Conservation (phyloP, 1,140 invertebrate genomes). For the Liolophura sinensis region DNA sequence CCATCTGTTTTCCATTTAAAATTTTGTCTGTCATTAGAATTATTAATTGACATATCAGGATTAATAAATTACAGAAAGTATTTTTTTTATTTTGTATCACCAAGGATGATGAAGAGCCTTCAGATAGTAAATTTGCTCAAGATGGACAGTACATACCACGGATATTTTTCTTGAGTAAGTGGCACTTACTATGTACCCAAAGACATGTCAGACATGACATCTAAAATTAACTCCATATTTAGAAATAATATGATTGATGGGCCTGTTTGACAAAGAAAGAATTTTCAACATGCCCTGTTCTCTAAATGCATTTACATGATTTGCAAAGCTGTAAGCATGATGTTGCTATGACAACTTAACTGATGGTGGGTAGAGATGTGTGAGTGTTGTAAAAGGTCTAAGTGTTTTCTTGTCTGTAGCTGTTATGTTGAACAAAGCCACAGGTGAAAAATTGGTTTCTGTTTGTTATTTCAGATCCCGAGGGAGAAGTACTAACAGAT, state of each 20-base stretch:
- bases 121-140: conserved; percentile 59
- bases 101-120: conserved; percentile 64
- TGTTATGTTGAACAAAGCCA: neutral
- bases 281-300: neutral
- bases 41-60: neutral
- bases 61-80: neutral
- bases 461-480: conserved; percentile 51
- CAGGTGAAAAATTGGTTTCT: neutral
- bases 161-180: conserved; percentile 60
- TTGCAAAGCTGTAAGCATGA: neutral
- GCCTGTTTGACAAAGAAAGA: neutral
- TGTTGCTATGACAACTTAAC: neutral
- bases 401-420: neutral
- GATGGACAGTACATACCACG: conserved; percentile 68
- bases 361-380: neutral
- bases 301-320: neutral
- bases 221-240: neutral
- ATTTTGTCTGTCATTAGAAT: neutral
- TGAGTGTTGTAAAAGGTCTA: neutral
- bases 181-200: neutral
- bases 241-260: neutral
- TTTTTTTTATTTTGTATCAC: conserved; percentile 9
- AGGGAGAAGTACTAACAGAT: conserved; percentile 61
- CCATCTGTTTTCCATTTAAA: neutral
- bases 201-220: neutral